Percentiles rank a stretch among this genome's conserved stretches.
phyloP scores from a whole-genome alignment of 2,888 invertebrate genomes.

The Athripsodes cinereus region DNA sequence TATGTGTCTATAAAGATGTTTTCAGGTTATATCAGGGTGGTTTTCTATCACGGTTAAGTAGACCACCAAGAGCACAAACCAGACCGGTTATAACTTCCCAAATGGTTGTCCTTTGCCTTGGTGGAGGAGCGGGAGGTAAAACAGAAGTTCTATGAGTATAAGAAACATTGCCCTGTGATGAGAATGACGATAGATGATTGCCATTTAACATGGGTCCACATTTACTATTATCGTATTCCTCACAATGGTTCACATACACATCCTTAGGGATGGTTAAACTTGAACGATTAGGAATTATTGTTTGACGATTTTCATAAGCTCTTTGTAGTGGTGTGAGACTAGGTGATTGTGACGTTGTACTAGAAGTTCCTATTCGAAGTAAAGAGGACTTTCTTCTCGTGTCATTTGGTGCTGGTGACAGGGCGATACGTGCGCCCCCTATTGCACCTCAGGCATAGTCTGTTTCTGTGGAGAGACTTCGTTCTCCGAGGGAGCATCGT shows the following conservation, averaged over 20 bases:
- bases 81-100: conserved; percentile 43
- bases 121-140: conserved; percentile 24
- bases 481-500: conserved; percentile 47
- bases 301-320: background rate
- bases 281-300: background rate
- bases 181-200: background rate
- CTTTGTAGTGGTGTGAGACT: background rate
- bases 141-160: conserved; percentile 5
- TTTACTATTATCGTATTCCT: background rate
- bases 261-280: background rate
- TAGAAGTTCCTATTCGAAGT: conserved; percentile 3
- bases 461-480: conserved; percentile 61
- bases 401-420: background rate
- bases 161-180: background rate
- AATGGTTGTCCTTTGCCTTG: conserved; percentile 32
- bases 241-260: background rate
- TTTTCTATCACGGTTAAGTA: conserved; percentile 36
- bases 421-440: conserved; percentile 17
- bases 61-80: conserved; percentile 40
- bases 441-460: conserved; percentile 63
- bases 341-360: background rate
- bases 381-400: background rate
- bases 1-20: too few species aligned
- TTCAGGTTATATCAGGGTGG: conserved; percentile 36
- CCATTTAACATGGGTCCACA: background rate